Evolutionary conservation across 2,888 invertebrate species (phyloP).

Genomic region (Caprella mutica): DNA sequence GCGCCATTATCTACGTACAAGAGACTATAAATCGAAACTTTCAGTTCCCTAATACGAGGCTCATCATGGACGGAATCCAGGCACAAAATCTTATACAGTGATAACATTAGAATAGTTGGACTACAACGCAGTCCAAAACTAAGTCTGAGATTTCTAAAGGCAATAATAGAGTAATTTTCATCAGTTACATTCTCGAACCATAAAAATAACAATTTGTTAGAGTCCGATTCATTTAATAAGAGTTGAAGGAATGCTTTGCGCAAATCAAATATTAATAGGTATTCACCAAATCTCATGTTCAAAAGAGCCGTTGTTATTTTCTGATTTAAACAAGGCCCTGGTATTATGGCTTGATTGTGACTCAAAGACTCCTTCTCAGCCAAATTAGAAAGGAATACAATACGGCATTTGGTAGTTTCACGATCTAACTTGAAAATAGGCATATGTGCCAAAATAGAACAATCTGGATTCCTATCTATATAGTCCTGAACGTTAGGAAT

Average conservation of each 20-base stretch:
- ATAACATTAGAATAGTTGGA: conserved; percentile 2
- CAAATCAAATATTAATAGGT: not conserved
- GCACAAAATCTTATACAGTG: not conserved
- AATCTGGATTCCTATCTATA: no score
- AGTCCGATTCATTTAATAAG: not conserved
- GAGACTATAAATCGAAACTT: not conserved
- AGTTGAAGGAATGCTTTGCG: not conserved
- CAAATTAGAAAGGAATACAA: conserved; percentile 3
- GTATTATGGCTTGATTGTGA: not conserved
- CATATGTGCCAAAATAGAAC: no score
- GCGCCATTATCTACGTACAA: conserved; percentile 1
- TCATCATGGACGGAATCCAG: not conserved
- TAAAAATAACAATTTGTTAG: not conserved
- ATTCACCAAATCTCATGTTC: not conserved
- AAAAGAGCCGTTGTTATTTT: conserved; percentile 3
- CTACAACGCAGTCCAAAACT: conserved; percentile 3
- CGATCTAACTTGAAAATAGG: not conserved
- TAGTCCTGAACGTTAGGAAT: no score
- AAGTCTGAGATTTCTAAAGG: not conserved
- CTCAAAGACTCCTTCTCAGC: not conserved
- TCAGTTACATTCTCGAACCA: not conserved
- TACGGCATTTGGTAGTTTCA: conserved; percentile 6
- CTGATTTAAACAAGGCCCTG: not conserved
- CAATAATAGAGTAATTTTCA: not conserved
- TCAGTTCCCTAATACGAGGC: not conserved